Evolutionary conservation across 2,888 invertebrate species (phyloP), one percentile per base, ranked within the genome.

Genomic region (Criorhina ranunculi): DNA sequence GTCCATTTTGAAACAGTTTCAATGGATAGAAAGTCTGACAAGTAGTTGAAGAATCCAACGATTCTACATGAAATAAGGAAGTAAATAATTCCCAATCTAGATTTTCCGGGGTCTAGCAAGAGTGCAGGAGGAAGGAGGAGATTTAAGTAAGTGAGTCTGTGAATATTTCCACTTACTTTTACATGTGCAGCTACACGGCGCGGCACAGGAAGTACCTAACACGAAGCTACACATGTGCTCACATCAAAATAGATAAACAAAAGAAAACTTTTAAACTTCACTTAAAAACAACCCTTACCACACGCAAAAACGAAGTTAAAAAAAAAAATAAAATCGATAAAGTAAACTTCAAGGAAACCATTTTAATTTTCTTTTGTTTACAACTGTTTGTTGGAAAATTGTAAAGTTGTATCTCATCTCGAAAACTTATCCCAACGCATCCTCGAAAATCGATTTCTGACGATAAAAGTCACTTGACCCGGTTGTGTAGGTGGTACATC

Each of bases 401-500:
- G 24, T 5, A 37, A 62, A 33, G 31, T 46, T 19, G 15, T 51
- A 72, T 40, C 49, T 49, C 55, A 24, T 33, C 33, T 53, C 8
- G 2, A 24, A 53, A 60, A 64, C 35, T 35, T 35, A 42, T 4
- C 9, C 33, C 35, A 42, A 42, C 15, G 53, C 55, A 73, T 55
- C 51, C 15, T 42, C 49, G 72, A 66, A 73, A 78, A 82, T 82
- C 82, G 82, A 82, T 82, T 78, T 46, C 64, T 66, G 59, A 72
- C 40, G 78, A 72, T 77, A 78, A 82, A 67, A 82, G 64, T 66
- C 78, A 67, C 78, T 83, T 83, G 82, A 83, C 82, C 82, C 40
- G 51, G 15, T 24, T 78, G 15, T 51, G 66, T 24, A 40, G 33
- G 49, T 12, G 51, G 64, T 55, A 55, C 29, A 59, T 35, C 31